Conservation (phyloP, 2,888 invertebrate genomes). For the Drosophila anomelani region DNA sequence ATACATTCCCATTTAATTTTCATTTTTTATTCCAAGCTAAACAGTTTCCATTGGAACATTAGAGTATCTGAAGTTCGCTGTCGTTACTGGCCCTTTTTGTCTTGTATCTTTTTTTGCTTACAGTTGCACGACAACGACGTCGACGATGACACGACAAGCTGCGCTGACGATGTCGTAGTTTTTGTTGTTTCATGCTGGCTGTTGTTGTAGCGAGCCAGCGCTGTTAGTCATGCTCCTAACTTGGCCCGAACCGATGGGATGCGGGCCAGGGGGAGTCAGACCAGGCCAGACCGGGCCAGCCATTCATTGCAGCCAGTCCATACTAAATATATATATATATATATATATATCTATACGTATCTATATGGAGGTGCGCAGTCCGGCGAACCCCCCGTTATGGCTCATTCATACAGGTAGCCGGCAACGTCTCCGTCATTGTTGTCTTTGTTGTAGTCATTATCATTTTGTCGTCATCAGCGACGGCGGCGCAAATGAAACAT, state of each 20-base stretch:
- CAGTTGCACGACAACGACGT: slow-evolving; percentile 65
- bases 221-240: slow-evolving; percentile 79
- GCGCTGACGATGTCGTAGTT: slow-evolving; percentile 56
- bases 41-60: background rate
- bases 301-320: slow-evolving; percentile 70
- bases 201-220: slow-evolving; percentile 71
- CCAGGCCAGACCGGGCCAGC: slow-evolving; percentile 23
- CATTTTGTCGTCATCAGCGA: slow-evolving; percentile 79
- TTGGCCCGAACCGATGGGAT: slow-evolving; percentile 59
- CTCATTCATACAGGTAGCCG: slow-evolving; percentile 77
- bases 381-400: slow-evolving; percentile 26
- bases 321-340: slow-evolving; percentile 3
- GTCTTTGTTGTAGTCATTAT: slow-evolving; percentile 67
- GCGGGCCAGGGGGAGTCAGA: slow-evolving; percentile 18
- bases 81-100: background rate
- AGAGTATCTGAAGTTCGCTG: slow-evolving; percentile 29
- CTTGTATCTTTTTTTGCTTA: slow-evolving; percentile 28
- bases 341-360: background rate
- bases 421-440: slow-evolving; percentile 42
- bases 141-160: slow-evolving; percentile 73
- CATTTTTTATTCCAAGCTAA: background rate
- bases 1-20: too few species aligned
- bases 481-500: slow-evolving; percentile 80
- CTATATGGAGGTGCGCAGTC: slow-evolving; percentile 20
- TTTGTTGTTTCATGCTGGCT: slow-evolving; percentile 43